Evolutionary conservation across 2,113 vertebrate genomes (phyloP).

Genomic region (Barbus barbus): DNA sequence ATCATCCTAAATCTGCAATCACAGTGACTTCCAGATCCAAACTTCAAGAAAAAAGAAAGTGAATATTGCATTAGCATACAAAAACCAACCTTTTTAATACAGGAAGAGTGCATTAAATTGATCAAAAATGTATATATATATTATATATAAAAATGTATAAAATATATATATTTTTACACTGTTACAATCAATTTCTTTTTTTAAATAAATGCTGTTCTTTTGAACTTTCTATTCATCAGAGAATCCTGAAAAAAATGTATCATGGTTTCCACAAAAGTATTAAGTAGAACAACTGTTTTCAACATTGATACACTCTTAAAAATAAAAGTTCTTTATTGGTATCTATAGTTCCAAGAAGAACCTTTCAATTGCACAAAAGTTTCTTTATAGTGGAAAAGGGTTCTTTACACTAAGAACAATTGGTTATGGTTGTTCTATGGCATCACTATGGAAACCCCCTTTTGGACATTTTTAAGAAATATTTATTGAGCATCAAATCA

Average conservation of each 20-base stretch:
- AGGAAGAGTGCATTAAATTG: background rate
- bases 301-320: no score
- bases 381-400: background rate
- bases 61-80: background rate
- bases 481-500: background rate
- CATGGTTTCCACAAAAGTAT: background rate
- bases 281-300: background rate
- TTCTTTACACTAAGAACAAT: no score
- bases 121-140: no score
- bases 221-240: background rate
- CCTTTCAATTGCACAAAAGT: no score
- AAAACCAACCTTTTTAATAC: background rate
- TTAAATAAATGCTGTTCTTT: no score
- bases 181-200: background rate
- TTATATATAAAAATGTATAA: no score
- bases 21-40: background rate
- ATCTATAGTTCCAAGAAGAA: no score
- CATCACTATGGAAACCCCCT: no score
- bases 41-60: background rate
- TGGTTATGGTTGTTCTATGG: no score
- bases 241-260: background rate
- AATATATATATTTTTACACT: no score
- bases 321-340: no score
- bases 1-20: background rate
- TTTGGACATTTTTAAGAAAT: background rate